Evolutionary conservation across 2,113 vertebrate genomes (phyloP).

Genomic region (Ptilonorhynchus violaceus): DNA sequence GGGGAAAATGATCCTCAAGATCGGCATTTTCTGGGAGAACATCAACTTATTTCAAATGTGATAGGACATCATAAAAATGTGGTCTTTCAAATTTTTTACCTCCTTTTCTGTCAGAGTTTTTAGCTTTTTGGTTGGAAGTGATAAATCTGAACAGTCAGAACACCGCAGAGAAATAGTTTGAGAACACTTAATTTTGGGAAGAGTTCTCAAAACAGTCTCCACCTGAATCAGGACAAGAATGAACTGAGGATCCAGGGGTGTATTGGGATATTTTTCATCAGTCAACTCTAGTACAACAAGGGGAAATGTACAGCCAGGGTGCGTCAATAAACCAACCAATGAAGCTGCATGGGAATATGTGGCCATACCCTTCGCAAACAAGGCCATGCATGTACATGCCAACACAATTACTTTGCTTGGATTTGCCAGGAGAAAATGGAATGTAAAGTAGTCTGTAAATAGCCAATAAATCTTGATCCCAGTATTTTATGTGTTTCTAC

Average conservation of each 20-base stretch:
- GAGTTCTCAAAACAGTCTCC: background rate
- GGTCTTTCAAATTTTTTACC: background rate
- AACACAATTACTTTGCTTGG: constrained; percentile 26
- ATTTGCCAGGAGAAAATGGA: constrained; percentile 50
- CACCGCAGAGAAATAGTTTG: background rate
- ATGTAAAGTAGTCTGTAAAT: constrained; percentile 41
- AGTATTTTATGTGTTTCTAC: constrained; percentile 38
- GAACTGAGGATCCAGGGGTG: background rate
- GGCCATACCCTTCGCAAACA: constrained; percentile 34
- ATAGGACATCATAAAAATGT: background rate
- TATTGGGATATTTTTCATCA: background rate
- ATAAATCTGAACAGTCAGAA: background rate
- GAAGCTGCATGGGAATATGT: background rate
- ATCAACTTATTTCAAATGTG: background rate
- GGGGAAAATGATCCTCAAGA: background rate
- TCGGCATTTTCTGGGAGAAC: background rate
- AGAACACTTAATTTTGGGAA: background rate
- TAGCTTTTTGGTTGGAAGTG: background rate
- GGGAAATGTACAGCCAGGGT: background rate
- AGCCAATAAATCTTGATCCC: constrained; percentile 45
- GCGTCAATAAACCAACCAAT: background rate
- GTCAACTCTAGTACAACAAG: background rate
- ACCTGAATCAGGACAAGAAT: background rate
- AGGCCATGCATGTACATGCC: background rate
- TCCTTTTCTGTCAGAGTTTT: background rate